A percentile compares a stretch with the other conserved stretches of the same genome.
Evolutionary conservation across 2,113 vertebrate species (phyloP).

Genomic region (Rhodinocichla rosea): DNA sequence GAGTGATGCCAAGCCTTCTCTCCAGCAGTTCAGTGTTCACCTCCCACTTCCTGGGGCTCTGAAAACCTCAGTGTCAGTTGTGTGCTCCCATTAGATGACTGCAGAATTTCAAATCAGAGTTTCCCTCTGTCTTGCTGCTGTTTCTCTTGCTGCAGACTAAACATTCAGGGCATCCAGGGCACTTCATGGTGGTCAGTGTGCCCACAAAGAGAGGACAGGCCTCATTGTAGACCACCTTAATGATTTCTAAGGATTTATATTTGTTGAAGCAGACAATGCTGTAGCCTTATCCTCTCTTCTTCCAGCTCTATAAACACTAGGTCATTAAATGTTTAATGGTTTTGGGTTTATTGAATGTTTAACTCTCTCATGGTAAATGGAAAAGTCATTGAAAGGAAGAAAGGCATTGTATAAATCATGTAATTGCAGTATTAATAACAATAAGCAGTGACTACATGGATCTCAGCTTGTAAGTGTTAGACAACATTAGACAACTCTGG

Average conservation of each 20-base stretch:
- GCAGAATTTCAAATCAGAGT: neutral
- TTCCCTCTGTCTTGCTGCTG: neutral
- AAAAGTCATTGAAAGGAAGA: neutral
- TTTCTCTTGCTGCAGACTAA: neutral
- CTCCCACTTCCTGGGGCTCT: neutral
- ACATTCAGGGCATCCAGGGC: neutral
- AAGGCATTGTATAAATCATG: neutral
- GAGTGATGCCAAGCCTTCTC: neutral
- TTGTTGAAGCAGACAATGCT: neutral
- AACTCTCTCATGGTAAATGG: neutral
- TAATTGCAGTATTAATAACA: neutral
- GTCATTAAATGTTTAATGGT: neutral
- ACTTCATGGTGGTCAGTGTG: neutral
- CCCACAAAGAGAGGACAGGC: neutral
- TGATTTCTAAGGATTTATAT: neutral
- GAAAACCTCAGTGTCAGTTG: neutral
- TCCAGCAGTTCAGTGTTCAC: neutral
- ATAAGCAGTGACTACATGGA: neutral
- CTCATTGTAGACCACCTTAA: neutral
- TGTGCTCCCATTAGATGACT: neutral
- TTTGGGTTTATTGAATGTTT: neutral
- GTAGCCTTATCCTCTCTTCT: neutral
- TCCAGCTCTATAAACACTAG: neutral
- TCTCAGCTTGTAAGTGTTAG: neutral
- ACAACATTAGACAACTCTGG: neutral